Conservation (phyloP, 2,113 vertebrate genomes). For the Clarias macrocephalus region DNA sequence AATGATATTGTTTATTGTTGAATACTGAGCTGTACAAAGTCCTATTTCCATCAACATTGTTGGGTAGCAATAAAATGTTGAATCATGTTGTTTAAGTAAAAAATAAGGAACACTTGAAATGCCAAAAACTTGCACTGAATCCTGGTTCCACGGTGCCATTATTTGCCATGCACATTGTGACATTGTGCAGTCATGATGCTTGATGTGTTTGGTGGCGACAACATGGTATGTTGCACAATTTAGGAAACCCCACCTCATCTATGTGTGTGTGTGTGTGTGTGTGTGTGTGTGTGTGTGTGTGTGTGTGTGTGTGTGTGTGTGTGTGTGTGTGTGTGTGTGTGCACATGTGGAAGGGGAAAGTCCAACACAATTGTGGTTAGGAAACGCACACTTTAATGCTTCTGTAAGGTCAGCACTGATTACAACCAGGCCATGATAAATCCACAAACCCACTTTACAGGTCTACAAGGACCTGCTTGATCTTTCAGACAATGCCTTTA, state of each 20-base stretch:
- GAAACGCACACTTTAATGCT: constrained; percentile 48
- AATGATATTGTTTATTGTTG: neutral
- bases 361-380: constrained; percentile 40
- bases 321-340: no score
- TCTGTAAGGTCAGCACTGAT: constrained; percentile 52
- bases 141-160: neutral
- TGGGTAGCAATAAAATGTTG: neutral
- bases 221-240: constrained; percentile 43
- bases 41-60: neutral
- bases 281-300: constrained; percentile 53
- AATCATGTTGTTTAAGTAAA: neutral
- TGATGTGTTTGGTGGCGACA: constrained; percentile 44
- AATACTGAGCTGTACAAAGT: constrained; percentile 2
- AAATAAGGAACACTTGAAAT: neutral
- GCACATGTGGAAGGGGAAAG: constrained; percentile 18
- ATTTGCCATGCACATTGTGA: constrained; percentile 28
- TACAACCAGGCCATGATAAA: constrained; percentile 43
- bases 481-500: constrained; percentile 36
- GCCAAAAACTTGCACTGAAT: neutral
- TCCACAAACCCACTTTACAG: neutral
- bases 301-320: constrained; percentile 3
- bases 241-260: constrained; percentile 76
- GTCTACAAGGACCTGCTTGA: constrained; percentile 18
- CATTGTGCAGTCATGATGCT: constrained; percentile 25
- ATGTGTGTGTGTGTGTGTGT: constrained; percentile 52